A percentile compares a stretch with the other conserved stretches of the same genome.
Conservation (phyloP, 2,888 invertebrate genomes). For the Melipona beecheii region DNA sequence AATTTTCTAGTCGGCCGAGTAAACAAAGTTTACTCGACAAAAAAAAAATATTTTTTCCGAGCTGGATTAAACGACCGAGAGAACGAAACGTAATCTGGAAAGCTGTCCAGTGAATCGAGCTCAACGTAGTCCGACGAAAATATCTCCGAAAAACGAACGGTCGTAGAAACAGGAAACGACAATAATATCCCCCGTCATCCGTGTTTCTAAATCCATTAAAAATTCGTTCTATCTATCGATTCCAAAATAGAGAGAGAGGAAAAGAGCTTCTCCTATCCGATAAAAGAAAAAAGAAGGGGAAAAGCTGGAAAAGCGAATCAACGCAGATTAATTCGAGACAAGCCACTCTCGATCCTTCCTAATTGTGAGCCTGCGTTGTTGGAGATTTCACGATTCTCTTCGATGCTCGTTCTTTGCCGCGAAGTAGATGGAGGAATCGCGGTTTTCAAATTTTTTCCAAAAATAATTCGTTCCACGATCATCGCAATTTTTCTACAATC, state of each 20-base stretch:
- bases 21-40: no score
- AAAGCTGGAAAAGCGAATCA: not conserved
- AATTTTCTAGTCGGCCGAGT: no score
- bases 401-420: no score
- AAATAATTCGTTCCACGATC: no score
- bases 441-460: no score
- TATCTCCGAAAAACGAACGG: not conserved
- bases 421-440: no score
- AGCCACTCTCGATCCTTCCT: constrained; percentile 28
- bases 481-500: no score
- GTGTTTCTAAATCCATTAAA: constrained; percentile 8
- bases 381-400: constrained; percentile 23
- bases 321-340: constrained; percentile 6
- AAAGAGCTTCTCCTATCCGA: not conserved
- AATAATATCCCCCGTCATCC: not conserved
- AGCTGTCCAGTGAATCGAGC: no score
- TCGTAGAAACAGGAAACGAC: not conserved
- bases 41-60: no score
- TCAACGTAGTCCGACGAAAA: not conserved
- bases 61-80: no score
- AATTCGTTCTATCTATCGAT: not conserved
- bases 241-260: not conserved
- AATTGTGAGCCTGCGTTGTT: constrained; percentile 37
- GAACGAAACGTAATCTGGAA: no score
- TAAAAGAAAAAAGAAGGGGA: not conserved